phyloP scores from a whole-genome alignment of 53 echinoderm and acorn worm genomes.

The Glandiceps talaboti region DNA sequence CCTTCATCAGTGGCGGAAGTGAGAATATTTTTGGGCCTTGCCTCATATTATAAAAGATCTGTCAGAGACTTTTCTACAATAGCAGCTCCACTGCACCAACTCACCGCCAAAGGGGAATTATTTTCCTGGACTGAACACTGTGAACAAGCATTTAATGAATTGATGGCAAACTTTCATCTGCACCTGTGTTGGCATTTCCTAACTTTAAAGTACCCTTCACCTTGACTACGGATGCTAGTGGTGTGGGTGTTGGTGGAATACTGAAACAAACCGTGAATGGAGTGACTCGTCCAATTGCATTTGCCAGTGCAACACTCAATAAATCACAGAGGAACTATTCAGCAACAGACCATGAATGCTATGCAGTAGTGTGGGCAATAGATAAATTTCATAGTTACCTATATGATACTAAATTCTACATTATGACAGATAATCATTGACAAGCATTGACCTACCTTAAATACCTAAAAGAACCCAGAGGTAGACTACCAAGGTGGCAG shows the following conservation, averaged over 20 bases:
- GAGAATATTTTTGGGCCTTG: constrained; percentile 7
- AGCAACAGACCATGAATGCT: constrained; percentile 27
- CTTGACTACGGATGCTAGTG: background rate
- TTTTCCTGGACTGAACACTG: constrained; percentile 16
- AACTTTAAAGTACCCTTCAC: background rate
- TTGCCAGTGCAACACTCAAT: constrained; percentile 22
- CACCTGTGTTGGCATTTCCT: constrained; percentile 1
- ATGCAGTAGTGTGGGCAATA: constrained; percentile 20
- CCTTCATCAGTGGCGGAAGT: background rate
- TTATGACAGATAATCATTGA: background rate
- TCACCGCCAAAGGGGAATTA: constrained; percentile 5
- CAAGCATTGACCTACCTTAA: constrained; percentile 26
- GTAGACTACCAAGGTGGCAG: constrained; percentile 20
- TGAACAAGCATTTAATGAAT: constrained; percentile 4
- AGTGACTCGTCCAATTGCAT: constrained; percentile 12
- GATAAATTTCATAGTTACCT: constrained; percentile 8
- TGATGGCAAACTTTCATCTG: constrained; percentile 8
- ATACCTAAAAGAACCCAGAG: constrained; percentile 22
- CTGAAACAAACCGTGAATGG: constrained; percentile 16
- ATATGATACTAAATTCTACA: background rate
- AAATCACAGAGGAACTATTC: constrained; percentile 30
- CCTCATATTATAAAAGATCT: constrained; percentile 10
- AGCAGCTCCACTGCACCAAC: constrained; percentile 10
- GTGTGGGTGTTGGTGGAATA: constrained; percentile 17
- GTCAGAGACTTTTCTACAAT: constrained; percentile 4